A percentile compares a stretch with the other conserved stretches of the same genome.
Evolutionary conservation across 2,113 vertebrate species (phyloP).

Genomic region (Pardalotus punctatus): DNA sequence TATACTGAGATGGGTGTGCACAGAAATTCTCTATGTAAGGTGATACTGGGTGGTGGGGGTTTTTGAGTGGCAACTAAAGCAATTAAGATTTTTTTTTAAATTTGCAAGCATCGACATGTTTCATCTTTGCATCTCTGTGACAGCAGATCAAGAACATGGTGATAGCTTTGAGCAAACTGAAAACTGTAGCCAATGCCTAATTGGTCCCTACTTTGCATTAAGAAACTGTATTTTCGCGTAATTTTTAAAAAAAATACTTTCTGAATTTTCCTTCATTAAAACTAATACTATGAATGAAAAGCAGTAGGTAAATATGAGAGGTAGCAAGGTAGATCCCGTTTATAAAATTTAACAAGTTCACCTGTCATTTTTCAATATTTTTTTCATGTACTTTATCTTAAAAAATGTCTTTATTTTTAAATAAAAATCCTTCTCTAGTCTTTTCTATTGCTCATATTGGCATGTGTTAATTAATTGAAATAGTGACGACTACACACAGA

Average conservation of each 20-base stretch:
- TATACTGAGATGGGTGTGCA: neutral
- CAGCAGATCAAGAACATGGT: neutral
- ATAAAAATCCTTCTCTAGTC: neutral
- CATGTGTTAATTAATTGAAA: neutral
- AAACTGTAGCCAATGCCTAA: neutral
- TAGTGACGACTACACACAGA: neutral
- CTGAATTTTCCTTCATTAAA: neutral
- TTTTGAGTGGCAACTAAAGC: neutral
- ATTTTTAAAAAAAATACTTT: neutral
- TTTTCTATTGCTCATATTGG: neutral
- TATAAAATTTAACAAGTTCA: neutral
- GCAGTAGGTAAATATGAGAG: neutral
- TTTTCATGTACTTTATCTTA: neutral
- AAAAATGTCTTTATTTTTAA: neutral
- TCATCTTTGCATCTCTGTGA: neutral
- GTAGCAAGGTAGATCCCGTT: neutral
- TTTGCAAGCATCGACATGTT: fast-evolving
- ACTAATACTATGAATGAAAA: neutral
- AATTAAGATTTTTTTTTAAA: neutral
- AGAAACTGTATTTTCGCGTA: neutral
- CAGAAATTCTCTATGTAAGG: neutral
- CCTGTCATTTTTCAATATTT: neutral
- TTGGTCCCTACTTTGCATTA: neutral
- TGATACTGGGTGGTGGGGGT: neutral
- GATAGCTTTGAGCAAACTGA: neutral